phyloP scores from a whole-genome alignment of 2,113 vertebrate genomes.

The Piaya cayana region DNA sequence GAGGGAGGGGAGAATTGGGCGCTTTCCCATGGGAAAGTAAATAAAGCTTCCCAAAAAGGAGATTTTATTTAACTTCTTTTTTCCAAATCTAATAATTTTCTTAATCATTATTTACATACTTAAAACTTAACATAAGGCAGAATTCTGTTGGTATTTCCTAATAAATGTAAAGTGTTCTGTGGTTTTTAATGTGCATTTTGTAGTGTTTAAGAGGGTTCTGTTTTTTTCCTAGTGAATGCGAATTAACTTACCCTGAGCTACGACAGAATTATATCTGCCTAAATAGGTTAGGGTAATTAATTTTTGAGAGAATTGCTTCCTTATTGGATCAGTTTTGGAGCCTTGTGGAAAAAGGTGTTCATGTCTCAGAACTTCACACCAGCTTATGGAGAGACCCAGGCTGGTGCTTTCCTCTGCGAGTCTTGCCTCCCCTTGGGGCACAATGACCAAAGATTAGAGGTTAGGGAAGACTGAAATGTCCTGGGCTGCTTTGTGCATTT shows the following conservation, averaged over 20 bases:
- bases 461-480: not conserved
- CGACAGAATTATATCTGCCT: not conserved
- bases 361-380: not conserved
- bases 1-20: not conserved
- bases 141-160: not conserved
- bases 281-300: not conserved
- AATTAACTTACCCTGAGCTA: not conserved
- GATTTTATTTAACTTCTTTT: not conserved
- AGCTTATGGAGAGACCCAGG: not conserved
- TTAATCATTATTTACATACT: not conserved
- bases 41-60: not conserved
- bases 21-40: conserved; percentile 49
- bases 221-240: not conserved
- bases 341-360: not conserved
- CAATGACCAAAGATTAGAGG: no score
- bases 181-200: not conserved
- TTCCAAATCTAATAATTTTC: not conserved
- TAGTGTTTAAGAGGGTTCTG: not conserved
- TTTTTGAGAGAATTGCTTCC: not conserved
- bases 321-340: not conserved
- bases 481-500: not conserved
- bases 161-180: not conserved
- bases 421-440: accelerated
- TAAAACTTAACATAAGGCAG: not conserved
- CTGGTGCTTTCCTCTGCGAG: not conserved